Evolutionary conservation across 2,797 vertebrate species (phyloP).

Genomic region (Phyllotis vaccarum): DNA sequence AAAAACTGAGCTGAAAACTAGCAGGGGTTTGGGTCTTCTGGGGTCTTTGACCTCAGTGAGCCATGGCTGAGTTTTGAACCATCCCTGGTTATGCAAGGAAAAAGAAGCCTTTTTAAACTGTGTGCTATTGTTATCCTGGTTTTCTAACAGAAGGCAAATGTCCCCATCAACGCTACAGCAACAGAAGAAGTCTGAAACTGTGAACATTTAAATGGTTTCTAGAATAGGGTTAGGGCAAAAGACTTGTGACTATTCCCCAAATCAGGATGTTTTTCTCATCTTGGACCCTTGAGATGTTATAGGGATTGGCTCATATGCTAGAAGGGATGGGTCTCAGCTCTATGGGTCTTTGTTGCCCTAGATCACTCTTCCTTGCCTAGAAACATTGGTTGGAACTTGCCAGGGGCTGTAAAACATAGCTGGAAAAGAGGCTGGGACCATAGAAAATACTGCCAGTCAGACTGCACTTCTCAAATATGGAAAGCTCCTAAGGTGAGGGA

Average conservation of each 20-base stretch:
- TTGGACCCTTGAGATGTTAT: background rate
- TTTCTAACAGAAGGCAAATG: slow-evolving; percentile 23
- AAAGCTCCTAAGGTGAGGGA: background rate
- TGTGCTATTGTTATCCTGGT: background rate
- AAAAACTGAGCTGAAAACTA: background rate
- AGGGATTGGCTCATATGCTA: background rate
- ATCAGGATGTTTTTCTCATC: background rate
- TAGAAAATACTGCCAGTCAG: background rate
- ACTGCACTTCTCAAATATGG: background rate
- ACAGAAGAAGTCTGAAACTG: background rate
- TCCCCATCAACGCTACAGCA: background rate
- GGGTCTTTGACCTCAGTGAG: background rate
- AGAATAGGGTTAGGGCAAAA: background rate
- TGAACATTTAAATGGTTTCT: background rate
- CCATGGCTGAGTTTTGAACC: background rate
- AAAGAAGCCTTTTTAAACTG: slow-evolving; percentile 27
- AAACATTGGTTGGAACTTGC: background rate
- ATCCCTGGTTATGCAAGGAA: background rate
- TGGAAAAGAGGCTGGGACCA: background rate
- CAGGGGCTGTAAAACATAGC: background rate
- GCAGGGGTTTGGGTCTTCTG: background rate
- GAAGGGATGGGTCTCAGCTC: background rate
- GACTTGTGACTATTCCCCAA: background rate
- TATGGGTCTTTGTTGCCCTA: background rate
- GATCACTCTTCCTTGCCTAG: background rate